Percentiles rank a stretch among this genome's conserved stretches.
phyloP scores from a whole-genome alignment of 1,140 invertebrate species.

The Nymphalis io region DNA sequence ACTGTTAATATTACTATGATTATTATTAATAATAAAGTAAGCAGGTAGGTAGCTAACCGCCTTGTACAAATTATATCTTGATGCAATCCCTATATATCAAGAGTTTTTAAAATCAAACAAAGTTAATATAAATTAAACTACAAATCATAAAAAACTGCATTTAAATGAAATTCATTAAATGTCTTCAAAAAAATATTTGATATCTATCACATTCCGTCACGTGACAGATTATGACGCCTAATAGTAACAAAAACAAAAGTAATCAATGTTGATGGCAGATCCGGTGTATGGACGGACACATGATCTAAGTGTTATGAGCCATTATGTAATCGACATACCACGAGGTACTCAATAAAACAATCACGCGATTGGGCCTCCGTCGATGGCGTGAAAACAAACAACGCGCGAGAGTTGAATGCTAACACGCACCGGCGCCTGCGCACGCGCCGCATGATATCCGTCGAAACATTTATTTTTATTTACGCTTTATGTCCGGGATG shows the following conservation, averaged over 20 bases:
- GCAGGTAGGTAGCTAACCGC: too few relatives aligned
- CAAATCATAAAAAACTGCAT: too few relatives aligned
- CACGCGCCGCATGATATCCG: conserved; percentile 57
- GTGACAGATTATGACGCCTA: neutral
- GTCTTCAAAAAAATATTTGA: neutral
- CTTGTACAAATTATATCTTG: too few relatives aligned
- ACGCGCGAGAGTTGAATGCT: conserved; percentile 65
- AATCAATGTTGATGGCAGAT: conserved; percentile 14
- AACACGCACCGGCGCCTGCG: conserved; percentile 61
- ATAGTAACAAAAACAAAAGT: conserved; percentile 11
- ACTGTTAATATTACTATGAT: too few relatives aligned
- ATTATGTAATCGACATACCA: conserved; percentile 32
- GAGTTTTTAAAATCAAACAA: too few relatives aligned
- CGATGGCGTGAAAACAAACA: conserved; percentile 70
- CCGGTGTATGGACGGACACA: conserved; percentile 17
- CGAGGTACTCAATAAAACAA: conserved; percentile 63
- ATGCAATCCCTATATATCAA: too few relatives aligned
- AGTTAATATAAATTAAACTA: neutral
- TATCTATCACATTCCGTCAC: neutral
- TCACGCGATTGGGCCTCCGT: conserved; percentile 57
- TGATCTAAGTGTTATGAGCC: conserved; percentile 24
- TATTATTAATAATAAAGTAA: too few relatives aligned
- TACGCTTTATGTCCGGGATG: conserved; percentile 60
- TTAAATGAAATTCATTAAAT: too few relatives aligned
- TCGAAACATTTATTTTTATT: conserved; percentile 74